These are phyloP conservation scores for Philonicus albiceps DNA, from an alignment of 2,888 invertebrate species.

Conservation along the genomic window DNA sequence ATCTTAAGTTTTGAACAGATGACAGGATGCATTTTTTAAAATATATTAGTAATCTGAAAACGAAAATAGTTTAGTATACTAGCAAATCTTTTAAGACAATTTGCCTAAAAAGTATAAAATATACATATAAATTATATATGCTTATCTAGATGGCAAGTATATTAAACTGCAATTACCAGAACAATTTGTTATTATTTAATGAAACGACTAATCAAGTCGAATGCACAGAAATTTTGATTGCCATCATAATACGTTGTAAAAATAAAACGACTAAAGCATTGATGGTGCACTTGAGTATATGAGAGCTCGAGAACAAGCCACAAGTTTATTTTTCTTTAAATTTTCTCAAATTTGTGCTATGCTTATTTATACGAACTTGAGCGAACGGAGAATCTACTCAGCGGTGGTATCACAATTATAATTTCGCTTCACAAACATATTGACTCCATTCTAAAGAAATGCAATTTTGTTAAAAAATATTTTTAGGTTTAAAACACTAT, in stretches of 20 bases:
- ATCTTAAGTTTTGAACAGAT: too few species aligned
- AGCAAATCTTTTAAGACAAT: too few species aligned
- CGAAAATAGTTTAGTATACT: too few species aligned
- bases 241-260: not conserved
- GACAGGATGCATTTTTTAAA: too few species aligned
- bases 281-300: not conserved
- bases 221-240: constrained; percentile 3
- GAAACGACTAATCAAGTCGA: not conserved
- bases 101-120: too few species aligned
- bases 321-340: not conserved
- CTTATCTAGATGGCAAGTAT: too few species aligned
- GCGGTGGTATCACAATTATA: not conserved
- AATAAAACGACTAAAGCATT: not conserved
- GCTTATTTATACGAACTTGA: not conserved
- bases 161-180: not conserved
- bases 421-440: not conserved
- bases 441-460: not conserved
- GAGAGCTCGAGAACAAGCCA: not conserved
- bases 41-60: too few species aligned
- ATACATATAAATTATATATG: too few species aligned
- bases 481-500: not conserved
- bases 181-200: not conserved
- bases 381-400: not conserved
- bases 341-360: not conserved
- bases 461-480: not conserved